A percentile compares a stretch with the other conserved stretches of the same genome.
phyloP scores from a whole-genome alignment of 2,113 vertebrate genomes.

The Neolamprologus cancellatus region DNA sequence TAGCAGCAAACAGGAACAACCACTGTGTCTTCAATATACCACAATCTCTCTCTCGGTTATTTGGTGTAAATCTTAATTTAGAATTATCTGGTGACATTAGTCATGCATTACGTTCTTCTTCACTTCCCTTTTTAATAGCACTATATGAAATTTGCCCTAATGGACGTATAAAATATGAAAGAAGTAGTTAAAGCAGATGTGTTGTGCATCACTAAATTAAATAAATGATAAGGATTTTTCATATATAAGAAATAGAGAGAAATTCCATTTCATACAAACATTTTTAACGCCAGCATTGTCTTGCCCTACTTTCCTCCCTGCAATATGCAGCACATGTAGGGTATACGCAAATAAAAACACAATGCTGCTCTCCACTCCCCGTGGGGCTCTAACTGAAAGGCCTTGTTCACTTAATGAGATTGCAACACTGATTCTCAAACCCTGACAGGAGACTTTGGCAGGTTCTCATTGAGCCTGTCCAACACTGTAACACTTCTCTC shows the following conservation, averaged over 20 bases:
- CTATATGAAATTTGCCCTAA: background rate
- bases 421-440: constrained; percentile 42
- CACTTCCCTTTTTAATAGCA: background rate
- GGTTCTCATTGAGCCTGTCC: constrained; percentile 31
- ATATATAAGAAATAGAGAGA: background rate
- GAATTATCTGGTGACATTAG: background rate
- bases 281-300: background rate
- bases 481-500: constrained; percentile 37
- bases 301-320: background rate
- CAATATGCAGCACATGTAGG: background rate
- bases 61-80: background rate
- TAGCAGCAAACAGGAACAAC: background rate
- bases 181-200: background rate
- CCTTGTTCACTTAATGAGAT: constrained; percentile 51
- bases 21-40: background rate
- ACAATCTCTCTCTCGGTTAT: background rate
- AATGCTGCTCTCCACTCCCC: background rate
- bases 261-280: background rate
- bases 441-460: constrained; percentile 43
- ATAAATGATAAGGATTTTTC: background rate
- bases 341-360: background rate
- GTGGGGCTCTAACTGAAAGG: constrained; percentile 7
- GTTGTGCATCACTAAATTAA: background rate
- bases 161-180: background rate
- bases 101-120: background rate